A percentile compares a stretch with the other conserved stretches of the same genome.
phyloP scores from a whole-genome alignment of 92 coral and sea anemone genomes.

The Parazoanthus darwini region DNA sequence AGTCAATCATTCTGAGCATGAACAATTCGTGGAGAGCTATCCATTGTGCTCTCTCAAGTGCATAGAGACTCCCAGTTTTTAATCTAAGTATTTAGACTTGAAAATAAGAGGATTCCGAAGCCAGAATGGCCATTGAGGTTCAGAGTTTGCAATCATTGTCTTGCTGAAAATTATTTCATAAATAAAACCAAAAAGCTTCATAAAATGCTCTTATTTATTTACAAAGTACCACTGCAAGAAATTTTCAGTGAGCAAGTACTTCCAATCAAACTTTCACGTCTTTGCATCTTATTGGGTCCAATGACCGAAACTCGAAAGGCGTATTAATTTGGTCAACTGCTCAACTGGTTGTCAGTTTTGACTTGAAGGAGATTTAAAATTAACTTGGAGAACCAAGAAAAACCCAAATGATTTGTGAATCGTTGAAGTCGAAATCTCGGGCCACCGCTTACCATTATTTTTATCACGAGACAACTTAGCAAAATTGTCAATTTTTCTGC shows the following conservation, averaged over 20 bases:
- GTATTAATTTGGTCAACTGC: not conserved
- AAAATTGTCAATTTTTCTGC: not conserved
- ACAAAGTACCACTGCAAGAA: not conserved
- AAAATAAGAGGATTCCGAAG: not conserved
- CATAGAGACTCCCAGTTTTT: no score
- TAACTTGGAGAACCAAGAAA: not conserved
- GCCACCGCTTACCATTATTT: not conserved
- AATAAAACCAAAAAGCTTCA: no score
- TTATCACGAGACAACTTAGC: not conserved
- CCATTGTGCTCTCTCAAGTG: no score
- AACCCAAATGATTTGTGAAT: no score
- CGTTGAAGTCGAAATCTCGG: no score
- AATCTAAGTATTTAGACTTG: no score
- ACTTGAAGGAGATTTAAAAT: not conserved
- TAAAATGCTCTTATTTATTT: not conserved
- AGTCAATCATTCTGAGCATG: not conserved
- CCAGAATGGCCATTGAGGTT: not conserved
- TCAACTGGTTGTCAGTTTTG: not conserved
- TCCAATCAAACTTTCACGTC: not conserved
- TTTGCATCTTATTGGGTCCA: no score
- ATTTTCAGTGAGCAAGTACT: not conserved
- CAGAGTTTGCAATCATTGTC: not conserved
- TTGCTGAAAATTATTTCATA: no score
- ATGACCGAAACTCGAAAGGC: no score
- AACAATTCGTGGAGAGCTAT: not conserved